Percentiles rank a stretch among this genome's conserved stretches.
These are phyloP conservation scores for Pelosia muscerda DNA, from an alignment of 2,888 invertebrate species.

Conservation along the genomic window DNA sequence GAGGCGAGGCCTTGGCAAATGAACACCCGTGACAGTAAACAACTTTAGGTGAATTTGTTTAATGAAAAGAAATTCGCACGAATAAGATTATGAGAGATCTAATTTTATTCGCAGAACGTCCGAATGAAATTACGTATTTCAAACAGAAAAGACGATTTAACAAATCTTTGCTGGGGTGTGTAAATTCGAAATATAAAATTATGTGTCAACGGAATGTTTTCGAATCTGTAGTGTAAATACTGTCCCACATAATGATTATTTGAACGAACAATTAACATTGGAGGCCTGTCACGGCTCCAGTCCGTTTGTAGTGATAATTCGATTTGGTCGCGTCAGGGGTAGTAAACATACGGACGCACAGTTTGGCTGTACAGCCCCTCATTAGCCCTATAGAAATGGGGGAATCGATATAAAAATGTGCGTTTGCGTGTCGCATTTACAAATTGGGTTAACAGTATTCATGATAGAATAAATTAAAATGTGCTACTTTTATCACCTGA, in stretches of 20 bases:
- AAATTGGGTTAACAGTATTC: constrained; percentile 39
- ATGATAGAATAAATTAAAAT: constrained; percentile 17
- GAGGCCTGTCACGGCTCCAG: constrained; percentile 59
- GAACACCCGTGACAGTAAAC: constrained; percentile 63
- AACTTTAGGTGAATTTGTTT: constrained; percentile 63
- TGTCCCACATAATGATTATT: constrained; percentile 82
- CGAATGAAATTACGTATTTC: constrained; percentile 63
- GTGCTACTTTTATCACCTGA: constrained; percentile 18
- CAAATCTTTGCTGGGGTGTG: constrained; percentile 64
- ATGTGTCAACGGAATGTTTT: constrained; percentile 69
- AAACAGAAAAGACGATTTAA: constrained; percentile 66
- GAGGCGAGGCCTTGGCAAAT: constrained; percentile 55
- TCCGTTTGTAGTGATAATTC: constrained; percentile 72
- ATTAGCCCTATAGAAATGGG: constrained; percentile 56
- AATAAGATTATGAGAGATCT: constrained; percentile 69
- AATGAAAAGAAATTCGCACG: constrained; percentile 65
- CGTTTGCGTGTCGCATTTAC: constrained; percentile 39
- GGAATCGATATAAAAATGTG: constrained; percentile 46
- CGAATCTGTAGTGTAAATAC: constrained; percentile 74
- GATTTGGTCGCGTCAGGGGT: constrained; percentile 68
- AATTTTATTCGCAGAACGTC: constrained; percentile 68
- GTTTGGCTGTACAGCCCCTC: constrained; percentile 45
- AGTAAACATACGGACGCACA: constrained; percentile 59
- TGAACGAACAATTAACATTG: constrained; percentile 78
- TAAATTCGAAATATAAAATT: constrained; percentile 69